A percentile compares a stretch with the other conserved stretches of the same genome.
Evolutionary conservation across 2,797 vertebrate species (phyloP).

Genomic region (Simalia tracyae): DNA sequence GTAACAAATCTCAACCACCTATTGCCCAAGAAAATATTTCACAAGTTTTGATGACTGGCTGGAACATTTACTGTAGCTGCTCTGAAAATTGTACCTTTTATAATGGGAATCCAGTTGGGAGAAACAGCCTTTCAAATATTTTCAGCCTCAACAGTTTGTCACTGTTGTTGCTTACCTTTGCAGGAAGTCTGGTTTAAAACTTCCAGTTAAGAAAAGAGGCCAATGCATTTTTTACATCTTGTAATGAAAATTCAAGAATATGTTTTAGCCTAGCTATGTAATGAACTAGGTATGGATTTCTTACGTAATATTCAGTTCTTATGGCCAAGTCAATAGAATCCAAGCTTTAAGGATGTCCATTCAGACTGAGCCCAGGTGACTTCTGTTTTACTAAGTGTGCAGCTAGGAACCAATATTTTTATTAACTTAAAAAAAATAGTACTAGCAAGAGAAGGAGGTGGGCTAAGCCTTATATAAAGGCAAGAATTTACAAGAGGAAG

Average conservation of each 20-base stretch:
- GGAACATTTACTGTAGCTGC: background rate
- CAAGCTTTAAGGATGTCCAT: background rate
- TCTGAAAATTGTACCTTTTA: slow-evolving; percentile 20
- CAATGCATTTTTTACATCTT: background rate
- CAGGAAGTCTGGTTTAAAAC: background rate
- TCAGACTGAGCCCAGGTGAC: background rate
- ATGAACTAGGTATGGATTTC: background rate
- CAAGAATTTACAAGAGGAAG: background rate
- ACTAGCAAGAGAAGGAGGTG: background rate
- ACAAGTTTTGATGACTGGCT: slow-evolving; percentile 9
- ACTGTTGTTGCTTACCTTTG: background rate
- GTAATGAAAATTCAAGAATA: background rate
- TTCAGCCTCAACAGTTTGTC: background rate
- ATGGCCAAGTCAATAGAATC: background rate
- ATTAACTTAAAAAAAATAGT: background rate
- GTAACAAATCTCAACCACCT: background rate
- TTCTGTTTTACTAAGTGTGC: background rate
- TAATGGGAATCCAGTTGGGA: slow-evolving; percentile 25
- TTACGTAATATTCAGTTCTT: background rate
- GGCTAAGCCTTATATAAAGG: background rate
- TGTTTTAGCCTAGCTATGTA: background rate
- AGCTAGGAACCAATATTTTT: background rate
- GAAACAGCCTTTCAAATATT: background rate
- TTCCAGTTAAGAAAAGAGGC: background rate
- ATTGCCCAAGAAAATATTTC: slow-evolving; percentile 15